Conservation (phyloP, 2,113 vertebrate species). For the Xiphophorus couchianus region DNA sequence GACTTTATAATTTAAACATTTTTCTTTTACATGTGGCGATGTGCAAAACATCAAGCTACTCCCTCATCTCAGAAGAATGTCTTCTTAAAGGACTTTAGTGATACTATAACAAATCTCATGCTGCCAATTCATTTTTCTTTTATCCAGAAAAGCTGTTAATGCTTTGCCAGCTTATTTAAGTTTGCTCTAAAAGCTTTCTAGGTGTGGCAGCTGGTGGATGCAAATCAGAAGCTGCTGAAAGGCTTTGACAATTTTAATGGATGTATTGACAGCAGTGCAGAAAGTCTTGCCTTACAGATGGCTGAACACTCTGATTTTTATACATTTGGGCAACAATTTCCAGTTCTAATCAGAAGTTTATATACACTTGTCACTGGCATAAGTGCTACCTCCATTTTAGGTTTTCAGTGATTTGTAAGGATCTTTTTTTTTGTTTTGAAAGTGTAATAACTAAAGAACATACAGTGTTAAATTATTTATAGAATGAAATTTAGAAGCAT, state of each 20-base stretch:
- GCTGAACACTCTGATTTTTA: too few species aligned
- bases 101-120: neutral
- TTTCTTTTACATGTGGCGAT: neutral
- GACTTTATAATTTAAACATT: conserved; percentile 6
- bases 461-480: neutral
- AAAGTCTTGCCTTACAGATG: too few species aligned
- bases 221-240: too few species aligned
- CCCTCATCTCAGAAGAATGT: neutral
- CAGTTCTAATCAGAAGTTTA: too few species aligned
- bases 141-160: neutral
- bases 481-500: too few species aligned
- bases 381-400: too few species aligned
- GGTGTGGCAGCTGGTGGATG: too few species aligned
- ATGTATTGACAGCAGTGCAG: too few species aligned
- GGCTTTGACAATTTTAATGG: too few species aligned
- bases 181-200: neutral
- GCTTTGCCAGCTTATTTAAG: neutral
- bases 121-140: neutral
- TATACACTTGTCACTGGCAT: too few species aligned
- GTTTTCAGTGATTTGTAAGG: neutral
- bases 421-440: neutral
- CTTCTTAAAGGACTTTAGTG: neutral
- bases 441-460: neutral
- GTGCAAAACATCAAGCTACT: neutral
- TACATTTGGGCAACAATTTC: too few species aligned